phyloP scores from a whole-genome alignment of 1,140 invertebrate species.

The Rhopalosiphum padi region DNA sequence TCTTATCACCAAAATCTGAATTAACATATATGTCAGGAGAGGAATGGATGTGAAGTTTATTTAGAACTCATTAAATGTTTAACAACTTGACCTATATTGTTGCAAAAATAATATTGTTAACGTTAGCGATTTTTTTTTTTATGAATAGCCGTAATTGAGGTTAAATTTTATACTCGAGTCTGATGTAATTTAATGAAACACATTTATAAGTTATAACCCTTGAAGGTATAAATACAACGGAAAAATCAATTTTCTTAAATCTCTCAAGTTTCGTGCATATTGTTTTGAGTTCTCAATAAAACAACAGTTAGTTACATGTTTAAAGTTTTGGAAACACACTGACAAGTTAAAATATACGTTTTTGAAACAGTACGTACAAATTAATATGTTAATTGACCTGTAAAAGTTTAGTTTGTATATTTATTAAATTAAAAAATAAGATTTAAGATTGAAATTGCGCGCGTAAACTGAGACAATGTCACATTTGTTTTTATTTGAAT shows the following conservation, averaged over 20 bases:
- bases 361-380: background rate
- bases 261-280: background rate
- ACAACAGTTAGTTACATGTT: background rate
- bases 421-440: background rate
- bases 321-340: background rate
- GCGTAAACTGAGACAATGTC: background rate
- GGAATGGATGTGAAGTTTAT: background rate
- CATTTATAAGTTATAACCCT: background rate
- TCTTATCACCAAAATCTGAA: background rate
- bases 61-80: background rate
- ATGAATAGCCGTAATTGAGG: background rate
- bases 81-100: background rate
- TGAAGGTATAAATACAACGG: background rate
- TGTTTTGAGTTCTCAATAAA: background rate
- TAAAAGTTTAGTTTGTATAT: background rate
- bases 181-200: background rate
- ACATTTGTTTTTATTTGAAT: background rate
- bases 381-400: slow-evolving; percentile 11
- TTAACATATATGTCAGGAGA: background rate
- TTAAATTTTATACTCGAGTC: background rate
- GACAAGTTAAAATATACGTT: background rate
- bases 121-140: background rate
- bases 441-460: background rate
- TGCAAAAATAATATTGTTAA: background rate
- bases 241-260: background rate